These are phyloP conservation scores for Diachrysia chrysitis DNA, from an alignment of 2,888 invertebrate species.

Conservation along the genomic window DNA sequence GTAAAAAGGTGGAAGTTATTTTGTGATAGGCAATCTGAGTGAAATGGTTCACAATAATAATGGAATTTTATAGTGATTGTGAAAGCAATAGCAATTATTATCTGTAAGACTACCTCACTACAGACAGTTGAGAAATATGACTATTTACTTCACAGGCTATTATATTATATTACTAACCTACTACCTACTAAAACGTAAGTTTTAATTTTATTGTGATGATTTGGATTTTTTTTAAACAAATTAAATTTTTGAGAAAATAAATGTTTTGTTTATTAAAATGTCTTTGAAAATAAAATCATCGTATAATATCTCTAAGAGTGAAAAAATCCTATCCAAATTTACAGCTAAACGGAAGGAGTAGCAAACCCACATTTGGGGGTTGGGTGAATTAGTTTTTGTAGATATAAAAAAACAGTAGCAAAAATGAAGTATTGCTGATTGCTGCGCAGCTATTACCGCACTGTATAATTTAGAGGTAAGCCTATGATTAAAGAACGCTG, in stretches of 20 bases:
- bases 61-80: slow-evolving; percentile 13
- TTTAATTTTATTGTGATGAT: no score
- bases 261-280: not conserved
- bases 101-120: not conserved
- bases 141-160: not conserved
- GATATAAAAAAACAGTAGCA: slow-evolving; percentile 83
- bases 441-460: slow-evolving; percentile 84
- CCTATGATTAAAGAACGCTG: slow-evolving; percentile 88
- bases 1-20: slow-evolving; percentile 64
- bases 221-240: no score
- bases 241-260: no score
- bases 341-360: slow-evolving; percentile 68
- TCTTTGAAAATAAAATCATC: no score
- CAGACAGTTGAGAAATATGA: not conserved
- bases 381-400: slow-evolving; percentile 72
- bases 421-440: slow-evolving; percentile 88
- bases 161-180: no score
- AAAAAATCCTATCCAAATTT: slow-evolving; percentile 3
- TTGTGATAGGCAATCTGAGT: slow-evolving; percentile 47
- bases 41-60: slow-evolving; percentile 14
- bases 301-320: no score
- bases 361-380: slow-evolving; percentile 61
- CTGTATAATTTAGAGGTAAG: slow-evolving; percentile 86
- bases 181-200: no score
- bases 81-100: slow-evolving; percentile 3